Conservation (phyloP, 53 echinoderm and acorn worm genomes). For the Actinopyga echinites region DNA sequence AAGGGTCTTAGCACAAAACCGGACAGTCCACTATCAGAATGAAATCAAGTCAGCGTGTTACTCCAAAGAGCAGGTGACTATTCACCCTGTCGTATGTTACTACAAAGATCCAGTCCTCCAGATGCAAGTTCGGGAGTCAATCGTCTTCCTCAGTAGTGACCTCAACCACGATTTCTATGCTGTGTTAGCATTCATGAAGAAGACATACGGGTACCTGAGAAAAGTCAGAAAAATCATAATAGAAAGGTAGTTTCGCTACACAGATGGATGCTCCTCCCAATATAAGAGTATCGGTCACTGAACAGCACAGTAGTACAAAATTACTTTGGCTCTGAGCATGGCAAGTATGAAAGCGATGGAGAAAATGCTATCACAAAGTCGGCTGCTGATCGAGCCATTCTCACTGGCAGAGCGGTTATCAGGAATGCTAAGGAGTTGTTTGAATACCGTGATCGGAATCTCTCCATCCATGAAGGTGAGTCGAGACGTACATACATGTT, state of each 20-base stretch:
- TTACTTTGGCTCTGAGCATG: conserved; percentile 61
- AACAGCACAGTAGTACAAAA: not conserved
- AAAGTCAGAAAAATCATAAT: not conserved
- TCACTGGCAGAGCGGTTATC: not conserved
- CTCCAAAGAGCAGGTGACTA: conserved; percentile 33
- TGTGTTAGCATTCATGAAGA: conserved; percentile 40
- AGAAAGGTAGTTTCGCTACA: conserved; percentile 42
- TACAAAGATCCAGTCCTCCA: conserved; percentile 25
- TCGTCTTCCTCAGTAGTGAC: conserved; percentile 54
- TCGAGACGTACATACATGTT: not conserved
- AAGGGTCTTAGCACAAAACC: conserved; percentile 54
- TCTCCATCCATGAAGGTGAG: conserved; percentile 9
- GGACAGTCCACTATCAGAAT: conserved; percentile 35
- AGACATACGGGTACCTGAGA: not conserved
- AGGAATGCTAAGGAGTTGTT: conserved; percentile 58
- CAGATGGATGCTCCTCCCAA: conserved; percentile 56
- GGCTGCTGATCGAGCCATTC: conserved; percentile 26
- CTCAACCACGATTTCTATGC: conserved; percentile 61
- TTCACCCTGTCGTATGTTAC: conserved; percentile 51
- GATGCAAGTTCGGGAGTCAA: conserved; percentile 6
- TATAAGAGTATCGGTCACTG: conserved; percentile 59
- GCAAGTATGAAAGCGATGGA: conserved; percentile 58
- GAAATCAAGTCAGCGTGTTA: conserved; percentile 41
- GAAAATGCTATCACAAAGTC: conserved; percentile 48
- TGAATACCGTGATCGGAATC: conserved; percentile 26